These are phyloP conservation scores for Etheostoma cragini DNA, from an alignment of 2,113 vertebrate species.

Conservation along the genomic window DNA sequence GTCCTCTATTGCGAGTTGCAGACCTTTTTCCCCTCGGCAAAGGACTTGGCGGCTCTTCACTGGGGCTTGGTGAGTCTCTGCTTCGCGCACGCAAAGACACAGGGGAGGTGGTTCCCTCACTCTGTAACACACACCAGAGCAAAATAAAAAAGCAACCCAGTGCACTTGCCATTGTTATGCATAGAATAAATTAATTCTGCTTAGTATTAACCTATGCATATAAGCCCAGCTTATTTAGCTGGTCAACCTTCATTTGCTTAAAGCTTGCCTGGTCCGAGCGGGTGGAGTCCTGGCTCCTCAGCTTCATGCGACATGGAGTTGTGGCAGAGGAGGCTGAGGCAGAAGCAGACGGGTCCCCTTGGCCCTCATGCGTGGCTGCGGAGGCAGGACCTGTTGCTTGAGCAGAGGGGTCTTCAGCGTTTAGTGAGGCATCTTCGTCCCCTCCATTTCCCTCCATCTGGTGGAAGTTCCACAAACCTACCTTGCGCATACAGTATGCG, in stretches of 20 bases:
- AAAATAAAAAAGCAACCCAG: background rate
- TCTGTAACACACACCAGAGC: slow-evolving; percentile 63
- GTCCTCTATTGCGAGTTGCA: slow-evolving; percentile 89
- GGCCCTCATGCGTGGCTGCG: slow-evolving; percentile 63
- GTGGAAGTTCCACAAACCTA: slow-evolving; percentile 93
- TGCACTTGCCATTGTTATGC: background rate
- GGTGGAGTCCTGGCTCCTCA: slow-evolving; percentile 89
- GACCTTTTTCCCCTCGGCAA: slow-evolving; percentile 86
- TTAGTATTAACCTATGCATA: background rate
- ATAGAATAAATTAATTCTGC: background rate
- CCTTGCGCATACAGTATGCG: slow-evolving; percentile 92
- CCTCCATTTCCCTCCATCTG: slow-evolving; percentile 84
- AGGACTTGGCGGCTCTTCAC: slow-evolving; percentile 86
- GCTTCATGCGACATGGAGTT: slow-evolving; percentile 90
- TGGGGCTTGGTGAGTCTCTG: slow-evolving; percentile 87
- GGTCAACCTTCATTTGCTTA: background rate
- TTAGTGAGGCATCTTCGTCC: slow-evolving; percentile 63
- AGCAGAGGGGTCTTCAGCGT: slow-evolving; percentile 24
- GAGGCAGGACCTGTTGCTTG: slow-evolving; percentile 20
- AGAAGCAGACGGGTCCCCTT: slow-evolving; percentile 68
- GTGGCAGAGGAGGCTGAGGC: slow-evolving; percentile 82
- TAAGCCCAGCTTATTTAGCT: background rate
- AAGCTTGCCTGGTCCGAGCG: slow-evolving; percentile 86
- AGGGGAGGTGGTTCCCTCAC: slow-evolving; percentile 81
- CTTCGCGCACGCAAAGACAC: slow-evolving; percentile 80